Conservation (phyloP, 1,140 invertebrate species). For the Nebria ingens region DNA sequence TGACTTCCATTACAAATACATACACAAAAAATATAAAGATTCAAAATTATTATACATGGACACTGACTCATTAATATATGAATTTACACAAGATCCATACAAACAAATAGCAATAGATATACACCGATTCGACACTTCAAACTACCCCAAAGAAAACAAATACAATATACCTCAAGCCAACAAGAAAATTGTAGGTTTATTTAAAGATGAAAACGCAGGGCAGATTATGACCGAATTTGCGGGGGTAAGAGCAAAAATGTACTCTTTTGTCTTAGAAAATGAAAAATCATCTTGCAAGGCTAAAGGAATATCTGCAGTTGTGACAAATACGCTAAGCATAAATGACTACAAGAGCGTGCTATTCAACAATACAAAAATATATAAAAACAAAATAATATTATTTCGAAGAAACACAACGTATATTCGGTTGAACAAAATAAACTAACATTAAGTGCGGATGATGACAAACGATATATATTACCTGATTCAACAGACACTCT, state of each 20-base stretch:
- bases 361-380: neutral
- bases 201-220: conserved; percentile 14
- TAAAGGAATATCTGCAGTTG: neutral
- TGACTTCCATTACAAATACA: conserved; percentile 24
- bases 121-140: conserved; percentile 26
- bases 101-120: conserved; percentile 25
- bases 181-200: conserved; percentile 15
- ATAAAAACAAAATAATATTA: no score
- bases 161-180: conserved; percentile 7
- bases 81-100: neutral
- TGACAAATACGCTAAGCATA: neutral
- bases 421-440: no score
- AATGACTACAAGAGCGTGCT: neutral
- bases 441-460: no score
- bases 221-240: conserved; percentile 14
- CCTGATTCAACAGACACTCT: no score
- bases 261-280: conserved; percentile 8
- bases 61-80: neutral
- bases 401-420: no score
- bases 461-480: no score
- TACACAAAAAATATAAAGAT: conserved; percentile 17
- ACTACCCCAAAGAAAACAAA: conserved; percentile 15
- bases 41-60: neutral
- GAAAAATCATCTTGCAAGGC: neutral
- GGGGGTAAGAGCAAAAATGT: conserved; percentile 8